Conservation (phyloP, 2,797 vertebrate genomes). For the Pseudochaenichthys georgianus region DNA sequence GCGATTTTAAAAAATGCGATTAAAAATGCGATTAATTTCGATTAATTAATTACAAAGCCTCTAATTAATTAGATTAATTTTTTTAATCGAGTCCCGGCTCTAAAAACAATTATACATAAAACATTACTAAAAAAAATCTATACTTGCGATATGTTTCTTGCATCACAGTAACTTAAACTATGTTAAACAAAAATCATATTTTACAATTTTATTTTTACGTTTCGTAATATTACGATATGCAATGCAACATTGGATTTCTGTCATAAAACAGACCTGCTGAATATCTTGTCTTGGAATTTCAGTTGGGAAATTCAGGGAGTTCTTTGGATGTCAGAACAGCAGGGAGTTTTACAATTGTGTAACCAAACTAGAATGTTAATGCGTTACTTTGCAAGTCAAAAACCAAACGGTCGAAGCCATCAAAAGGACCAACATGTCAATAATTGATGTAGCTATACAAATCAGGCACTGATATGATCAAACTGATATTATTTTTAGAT, state of each 20-base stretch:
- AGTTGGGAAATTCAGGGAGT: no score
- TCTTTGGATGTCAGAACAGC: neutral
- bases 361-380: neutral
- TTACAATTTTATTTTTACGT: no score
- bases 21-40: no score
- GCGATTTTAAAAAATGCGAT: no score
- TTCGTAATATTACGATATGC: neutral
- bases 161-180: no score
- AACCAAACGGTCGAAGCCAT: neutral
- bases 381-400: neutral
- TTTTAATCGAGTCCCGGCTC: no score
- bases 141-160: no score
- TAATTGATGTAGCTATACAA: neutral
- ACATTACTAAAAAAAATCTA: no score
- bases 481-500: neutral
- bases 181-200: no score
- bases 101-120: no score
- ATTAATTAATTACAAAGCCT: no score
- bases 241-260: neutral
- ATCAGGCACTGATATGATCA: neutral
- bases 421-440: neutral
- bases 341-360: neutral
- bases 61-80: no score
- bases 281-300: constrained; percentile 4
- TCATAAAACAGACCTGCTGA: neutral